Percentiles rank a stretch among this genome's conserved stretches.
Conservation (phyloP, 2,888 invertebrate genomes). For the Netelia virgata region DNA sequence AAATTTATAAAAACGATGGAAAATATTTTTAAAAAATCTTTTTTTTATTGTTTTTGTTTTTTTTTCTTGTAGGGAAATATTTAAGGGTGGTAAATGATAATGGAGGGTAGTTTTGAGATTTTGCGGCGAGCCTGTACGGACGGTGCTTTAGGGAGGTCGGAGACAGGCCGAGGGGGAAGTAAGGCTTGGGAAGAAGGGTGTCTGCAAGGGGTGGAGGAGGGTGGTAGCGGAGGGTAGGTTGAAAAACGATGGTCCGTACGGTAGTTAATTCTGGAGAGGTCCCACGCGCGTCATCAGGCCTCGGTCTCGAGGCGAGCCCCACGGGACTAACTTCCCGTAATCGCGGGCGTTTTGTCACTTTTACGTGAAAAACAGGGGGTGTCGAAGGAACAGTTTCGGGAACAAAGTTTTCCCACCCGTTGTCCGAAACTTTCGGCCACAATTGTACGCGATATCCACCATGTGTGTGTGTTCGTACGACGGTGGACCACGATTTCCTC, state of each 20-base stretch:
- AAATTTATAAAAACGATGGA: background rate
- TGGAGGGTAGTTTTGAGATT: slow-evolving; percentile 49
- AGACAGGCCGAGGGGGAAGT: slow-evolving; percentile 26
- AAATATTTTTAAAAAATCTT: background rate
- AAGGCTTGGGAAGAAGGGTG: slow-evolving; percentile 35
- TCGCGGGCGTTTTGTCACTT: slow-evolving; percentile 81
- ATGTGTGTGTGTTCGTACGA: background rate
- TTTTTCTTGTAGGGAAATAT: background rate
- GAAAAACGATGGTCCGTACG: slow-evolving; percentile 74
- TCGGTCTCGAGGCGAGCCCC: slow-evolving; percentile 71
- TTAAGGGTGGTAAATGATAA: slow-evolving; percentile 30
- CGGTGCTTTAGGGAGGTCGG: slow-evolving; percentile 35
- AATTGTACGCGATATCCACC: slow-evolving; percentile 40
- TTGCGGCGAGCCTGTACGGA: slow-evolving; percentile 48
- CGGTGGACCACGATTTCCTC: too few relatives aligned
- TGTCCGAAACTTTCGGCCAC: slow-evolving; percentile 51
- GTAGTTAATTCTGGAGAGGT: slow-evolving; percentile 80
- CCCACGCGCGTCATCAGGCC: slow-evolving; percentile 79
- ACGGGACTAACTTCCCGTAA: slow-evolving; percentile 77
- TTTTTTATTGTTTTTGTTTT: background rate
- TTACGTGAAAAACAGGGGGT: slow-evolving; percentile 71
- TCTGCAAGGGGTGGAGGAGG: slow-evolving; percentile 3
- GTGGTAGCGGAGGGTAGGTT: slow-evolving; percentile 58
- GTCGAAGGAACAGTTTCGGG: slow-evolving; percentile 61
- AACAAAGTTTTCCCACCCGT: slow-evolving; percentile 53